Evolutionary conservation across 2,797 vertebrate species (phyloP), one percentile per base, ranked within the genome.

Genomic region (Heteromormyrus szaboi): DNA sequence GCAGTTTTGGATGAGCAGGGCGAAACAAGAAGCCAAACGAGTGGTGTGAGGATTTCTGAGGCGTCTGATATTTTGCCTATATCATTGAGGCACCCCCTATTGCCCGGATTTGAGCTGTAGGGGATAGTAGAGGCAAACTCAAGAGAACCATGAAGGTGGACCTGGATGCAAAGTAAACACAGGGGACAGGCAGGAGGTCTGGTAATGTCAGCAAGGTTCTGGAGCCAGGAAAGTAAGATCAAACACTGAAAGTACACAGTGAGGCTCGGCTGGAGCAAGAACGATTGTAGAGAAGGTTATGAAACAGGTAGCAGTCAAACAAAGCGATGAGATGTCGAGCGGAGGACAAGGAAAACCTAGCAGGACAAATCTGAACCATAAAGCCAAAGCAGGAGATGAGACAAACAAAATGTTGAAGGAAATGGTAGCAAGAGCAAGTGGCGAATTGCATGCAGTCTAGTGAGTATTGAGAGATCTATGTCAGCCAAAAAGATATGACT

Each of bases 201-300:
- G 72, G 41, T n/a, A 44, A 79, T 9, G 72, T 79, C 72, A 79
- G 72, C 72, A 79, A 79, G 72, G 72, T 41, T 79, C 72, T 79
- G 17, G 33, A 44, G 17, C 72, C 72, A 79, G 37, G 72, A 79
- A 79, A 79, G 37, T n/a, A n/a, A 79, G 72, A 44, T 79, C 33
- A 79, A 46, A 79, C 72, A n/a, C 17, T n/a, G 72, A 46, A n/a
- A 19, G 17, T 79, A 79, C 33, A 44, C 17, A 79, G 72, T 9
- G 41, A 79, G 37, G 72, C 41, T 79, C 14, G 8, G 37, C 72
- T 44, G 37, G 72, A 79, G 37, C 17, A 79, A n/a, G 72, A 44
- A 44, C 0, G 17, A 41, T 46, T 79, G 37, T 9, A n/a, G 72
- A 79, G 41, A 79, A 79, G 37, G 17, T 44, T 4, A n/a, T 79